Percentiles rank a stretch among this genome's conserved stretches.
phyloP scores from a whole-genome alignment of 2,113 vertebrate genomes.

The Ictalurus furcatus region DNA sequence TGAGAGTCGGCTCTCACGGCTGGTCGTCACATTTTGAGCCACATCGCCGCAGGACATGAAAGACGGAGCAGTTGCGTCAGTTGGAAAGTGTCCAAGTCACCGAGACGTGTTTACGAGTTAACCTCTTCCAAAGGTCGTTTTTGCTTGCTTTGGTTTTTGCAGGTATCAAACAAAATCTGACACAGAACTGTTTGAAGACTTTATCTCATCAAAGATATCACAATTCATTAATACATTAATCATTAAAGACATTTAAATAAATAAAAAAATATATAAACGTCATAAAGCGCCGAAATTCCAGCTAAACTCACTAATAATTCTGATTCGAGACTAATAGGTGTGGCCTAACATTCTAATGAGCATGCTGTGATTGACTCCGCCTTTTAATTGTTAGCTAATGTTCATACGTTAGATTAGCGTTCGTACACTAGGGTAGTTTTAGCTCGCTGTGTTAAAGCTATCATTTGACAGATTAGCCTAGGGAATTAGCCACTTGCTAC shows the following conservation, averaged over 20 bases:
- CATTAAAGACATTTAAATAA: not conserved
- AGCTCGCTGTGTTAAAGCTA: not conserved
- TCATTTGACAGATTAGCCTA: not conserved
- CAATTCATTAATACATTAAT: not conserved
- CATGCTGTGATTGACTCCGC: not conserved
- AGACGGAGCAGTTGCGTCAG: constrained; percentile 25
- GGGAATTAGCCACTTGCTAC: not conserved
- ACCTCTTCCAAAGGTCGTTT: not conserved
- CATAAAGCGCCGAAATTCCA: not conserved
- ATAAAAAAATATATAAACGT: not conserved
- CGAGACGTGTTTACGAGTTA: not conserved
- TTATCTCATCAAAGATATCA: not conserved
- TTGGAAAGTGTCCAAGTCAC: constrained; percentile 5
- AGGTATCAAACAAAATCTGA: constrained; percentile 51
- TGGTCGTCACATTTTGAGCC: constrained; percentile 61
- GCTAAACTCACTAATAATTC: not conserved
- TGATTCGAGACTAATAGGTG: not conserved
- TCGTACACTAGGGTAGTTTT: not conserved
- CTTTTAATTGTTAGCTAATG: not conserved
- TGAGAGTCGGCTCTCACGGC: constrained; percentile 49
- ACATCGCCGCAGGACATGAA: constrained; percentile 51
- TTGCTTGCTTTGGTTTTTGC: too few species aligned
- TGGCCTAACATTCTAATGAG: not conserved
- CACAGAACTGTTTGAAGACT: constrained; percentile 34
- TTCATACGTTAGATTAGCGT: not conserved